Percentiles rank a stretch among this genome's conserved stretches.
These are phyloP conservation scores for Xestia c-nigrum DNA, from an alignment of 2,888 invertebrate genomes.

Conservation along the genomic window DNA sequence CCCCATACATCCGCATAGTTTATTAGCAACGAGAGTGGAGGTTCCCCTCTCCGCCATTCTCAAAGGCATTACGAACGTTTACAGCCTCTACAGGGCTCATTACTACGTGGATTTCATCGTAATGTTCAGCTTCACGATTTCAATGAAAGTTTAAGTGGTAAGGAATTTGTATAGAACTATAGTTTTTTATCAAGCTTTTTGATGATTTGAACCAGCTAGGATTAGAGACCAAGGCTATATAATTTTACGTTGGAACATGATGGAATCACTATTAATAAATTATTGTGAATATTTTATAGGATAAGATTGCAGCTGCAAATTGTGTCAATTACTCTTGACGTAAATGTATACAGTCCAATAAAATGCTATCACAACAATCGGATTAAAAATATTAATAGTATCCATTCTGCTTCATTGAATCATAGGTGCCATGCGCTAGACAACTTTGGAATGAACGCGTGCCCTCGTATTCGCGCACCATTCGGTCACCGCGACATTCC, in stretches of 20 bases:
- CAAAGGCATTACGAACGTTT: conserved; percentile 51
- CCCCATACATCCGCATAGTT: conserved; percentile 35
- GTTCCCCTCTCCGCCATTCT: conserved; percentile 53
- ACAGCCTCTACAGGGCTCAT: conserved; percentile 40
- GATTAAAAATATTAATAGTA: conserved; percentile 25
- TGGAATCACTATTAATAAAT: conserved; percentile 22
- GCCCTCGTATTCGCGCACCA: conserved; percentile 69
- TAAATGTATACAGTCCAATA: conserved; percentile 5
- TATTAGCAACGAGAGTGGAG: conserved; percentile 33
- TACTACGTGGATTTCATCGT: conserved; percentile 32
- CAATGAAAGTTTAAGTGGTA: conserved; percentile 32
- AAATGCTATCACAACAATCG: conserved; percentile 29
- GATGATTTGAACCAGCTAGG: conserved; percentile 31
- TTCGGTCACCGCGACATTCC: conserved; percentile 75
- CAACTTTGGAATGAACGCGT: conserved; percentile 62
- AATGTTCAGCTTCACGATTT: conserved; percentile 31
- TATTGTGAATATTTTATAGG: conserved; percentile 27
- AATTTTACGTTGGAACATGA: conserved; percentile 10
- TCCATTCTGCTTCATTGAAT: conserved; percentile 52
- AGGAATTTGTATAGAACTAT: neutral
- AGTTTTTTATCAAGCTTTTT: conserved; percentile 21
- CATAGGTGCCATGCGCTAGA: conserved; percentile 37
- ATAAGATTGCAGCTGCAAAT: conserved; percentile 36
- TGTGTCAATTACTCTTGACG: conserved; percentile 23
- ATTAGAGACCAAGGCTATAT: conserved; percentile 29